These are phyloP conservation scores for Heliconius ethilla DNA, from an alignment of 2,888 invertebrate species.

Conservation along the genomic window DNA sequence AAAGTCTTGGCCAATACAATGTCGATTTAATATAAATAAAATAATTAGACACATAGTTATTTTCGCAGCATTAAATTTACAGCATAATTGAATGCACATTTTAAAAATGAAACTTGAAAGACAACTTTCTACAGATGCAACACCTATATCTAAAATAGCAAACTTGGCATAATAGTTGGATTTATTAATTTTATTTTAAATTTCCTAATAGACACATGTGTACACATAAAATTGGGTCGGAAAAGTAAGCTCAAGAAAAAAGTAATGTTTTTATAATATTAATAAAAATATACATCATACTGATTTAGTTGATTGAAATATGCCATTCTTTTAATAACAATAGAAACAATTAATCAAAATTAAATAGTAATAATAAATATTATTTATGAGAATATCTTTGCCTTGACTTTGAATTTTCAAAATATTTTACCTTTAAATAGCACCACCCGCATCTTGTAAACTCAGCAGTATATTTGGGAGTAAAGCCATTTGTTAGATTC, in stretches of 20 bases:
- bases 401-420: neutral
- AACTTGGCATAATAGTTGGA: neutral
- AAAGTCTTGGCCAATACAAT: neutral
- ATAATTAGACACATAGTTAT: neutral
- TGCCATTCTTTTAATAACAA: no score
- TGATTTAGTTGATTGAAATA: neutral
- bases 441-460: conserved; percentile 91
- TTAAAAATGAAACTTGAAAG: no score
- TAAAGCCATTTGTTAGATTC: conserved; percentile 84
- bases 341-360: neutral
- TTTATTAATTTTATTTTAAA: neutral
- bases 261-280: neutral
- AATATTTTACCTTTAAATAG: conserved; percentile 83
- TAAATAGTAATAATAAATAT: neutral
- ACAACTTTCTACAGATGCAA: no score
- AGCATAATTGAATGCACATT: no score
- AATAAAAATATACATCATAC: neutral
- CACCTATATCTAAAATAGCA: no score
- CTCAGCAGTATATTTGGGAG: conserved; percentile 85
- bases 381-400: neutral
- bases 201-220: neutral
- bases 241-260: neutral
- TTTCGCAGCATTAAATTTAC: no score
- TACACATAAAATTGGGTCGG: neutral
- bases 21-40: neutral